phyloP scores from a whole-genome alignment of 2,113 vertebrate genomes.

The Gallinago undulata region DNA sequence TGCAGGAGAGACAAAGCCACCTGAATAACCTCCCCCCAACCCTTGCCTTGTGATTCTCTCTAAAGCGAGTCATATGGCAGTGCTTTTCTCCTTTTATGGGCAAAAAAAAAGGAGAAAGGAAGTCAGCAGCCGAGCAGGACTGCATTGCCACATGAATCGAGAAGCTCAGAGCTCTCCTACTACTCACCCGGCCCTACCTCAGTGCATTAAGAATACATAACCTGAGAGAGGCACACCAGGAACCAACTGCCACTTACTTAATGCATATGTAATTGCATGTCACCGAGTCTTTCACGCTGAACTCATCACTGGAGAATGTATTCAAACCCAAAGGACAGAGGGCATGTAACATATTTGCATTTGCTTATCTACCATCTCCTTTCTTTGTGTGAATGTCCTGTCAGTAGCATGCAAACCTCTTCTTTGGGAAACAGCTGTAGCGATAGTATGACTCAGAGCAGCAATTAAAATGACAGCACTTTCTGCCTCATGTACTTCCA shows the following conservation, averaged over 20 bases:
- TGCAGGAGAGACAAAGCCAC: background rate
- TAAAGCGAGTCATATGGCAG: conserved; percentile 58
- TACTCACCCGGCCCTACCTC: background rate
- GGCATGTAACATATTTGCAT: background rate
- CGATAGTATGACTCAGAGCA: background rate
- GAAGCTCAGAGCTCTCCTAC: background rate
- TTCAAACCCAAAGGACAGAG: background rate
- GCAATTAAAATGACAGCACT: background rate
- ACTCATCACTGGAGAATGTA: background rate
- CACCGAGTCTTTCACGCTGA: background rate
- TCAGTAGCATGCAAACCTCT: background rate
- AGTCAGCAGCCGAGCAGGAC: conserved; percentile 39
- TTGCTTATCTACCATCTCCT: conserved; percentile 12
- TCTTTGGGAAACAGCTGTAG: conserved; percentile 2
- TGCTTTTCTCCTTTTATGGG: conserved; percentile 78
- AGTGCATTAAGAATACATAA: background rate
- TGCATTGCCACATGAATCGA: conserved; percentile 14
- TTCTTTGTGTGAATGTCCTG: background rate
- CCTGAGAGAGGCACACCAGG: background rate
- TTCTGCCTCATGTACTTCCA: background rate
- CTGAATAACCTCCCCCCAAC: conserved; percentile 12
- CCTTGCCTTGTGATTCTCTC: conserved; percentile 44
- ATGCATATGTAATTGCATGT: background rate
- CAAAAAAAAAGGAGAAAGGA: conserved; percentile 71
- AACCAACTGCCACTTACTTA: background rate